phyloP scores from a whole-genome alignment of 2,888 invertebrate genomes.

The Stenurella melanura region DNA sequence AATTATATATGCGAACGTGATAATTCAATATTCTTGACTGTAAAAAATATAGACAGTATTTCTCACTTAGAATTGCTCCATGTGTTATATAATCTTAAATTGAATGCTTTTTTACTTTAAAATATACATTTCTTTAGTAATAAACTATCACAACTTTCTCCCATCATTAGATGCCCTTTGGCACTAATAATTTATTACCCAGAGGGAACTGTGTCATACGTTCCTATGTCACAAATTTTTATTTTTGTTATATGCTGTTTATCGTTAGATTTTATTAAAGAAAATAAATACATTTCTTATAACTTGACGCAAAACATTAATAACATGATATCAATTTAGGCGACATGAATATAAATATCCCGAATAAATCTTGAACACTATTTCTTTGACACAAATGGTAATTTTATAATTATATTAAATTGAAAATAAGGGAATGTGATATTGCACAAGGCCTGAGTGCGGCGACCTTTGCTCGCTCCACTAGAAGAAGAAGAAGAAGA shows the following conservation, averaged over 20 bases:
- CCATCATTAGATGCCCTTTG: conserved; percentile 6
- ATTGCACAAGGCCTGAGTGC: no score
- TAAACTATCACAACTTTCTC: conserved; percentile 17
- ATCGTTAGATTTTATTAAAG: background rate
- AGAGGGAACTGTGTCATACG: conserved; percentile 5
- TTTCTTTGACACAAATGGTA: no score
- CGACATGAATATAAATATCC: no score
- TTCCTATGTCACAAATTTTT: background rate
- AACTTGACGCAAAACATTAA: background rate
- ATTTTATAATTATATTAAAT: no score
- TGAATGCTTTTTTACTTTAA: background rate
- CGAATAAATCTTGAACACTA: no score
- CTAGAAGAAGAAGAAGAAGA: no score
- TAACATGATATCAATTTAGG: no score
- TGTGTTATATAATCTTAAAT: conserved; percentile 14
- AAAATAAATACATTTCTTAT: background rate
- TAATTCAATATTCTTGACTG: background rate
- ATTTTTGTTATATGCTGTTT: background rate
- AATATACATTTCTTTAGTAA: background rate
- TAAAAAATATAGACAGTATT: background rate
- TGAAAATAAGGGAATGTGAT: no score
- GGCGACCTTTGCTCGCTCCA: no score
- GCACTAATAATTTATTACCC: background rate
- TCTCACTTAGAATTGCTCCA: background rate
- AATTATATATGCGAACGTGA: background rate